These are phyloP conservation scores for silkworm (Bombyx mori) DNA, from an alignment of 1,140 invertebrate genomes.

Conservation along the genomic window ASM3026992v2 NC_085122.1:14297001-14297500, in stretches of 20 bases:
- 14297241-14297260: neutral
- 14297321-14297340: conserved; percentile 1
- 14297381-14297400: neutral
- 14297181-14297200: neutral
- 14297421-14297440: neutral
- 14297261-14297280: neutral
- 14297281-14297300: neutral
- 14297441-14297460: no score
- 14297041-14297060: no score
- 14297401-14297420: neutral
- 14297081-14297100: neutral
- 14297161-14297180: neutral
- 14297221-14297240: neutral
- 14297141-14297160: neutral
- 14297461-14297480: no score
- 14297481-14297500: no score
- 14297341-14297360: neutral
- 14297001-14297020: no score
- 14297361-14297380: neutral
- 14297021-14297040: no score
- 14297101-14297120: neutral
- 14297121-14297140: neutral
- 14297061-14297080: no score
- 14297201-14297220: neutral
- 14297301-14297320: conserved; percentile 1